Evolutionary conservation across 2,888 invertebrate genomes (phyloP).

Genomic region (Xestobium rufovillosum): DNA sequence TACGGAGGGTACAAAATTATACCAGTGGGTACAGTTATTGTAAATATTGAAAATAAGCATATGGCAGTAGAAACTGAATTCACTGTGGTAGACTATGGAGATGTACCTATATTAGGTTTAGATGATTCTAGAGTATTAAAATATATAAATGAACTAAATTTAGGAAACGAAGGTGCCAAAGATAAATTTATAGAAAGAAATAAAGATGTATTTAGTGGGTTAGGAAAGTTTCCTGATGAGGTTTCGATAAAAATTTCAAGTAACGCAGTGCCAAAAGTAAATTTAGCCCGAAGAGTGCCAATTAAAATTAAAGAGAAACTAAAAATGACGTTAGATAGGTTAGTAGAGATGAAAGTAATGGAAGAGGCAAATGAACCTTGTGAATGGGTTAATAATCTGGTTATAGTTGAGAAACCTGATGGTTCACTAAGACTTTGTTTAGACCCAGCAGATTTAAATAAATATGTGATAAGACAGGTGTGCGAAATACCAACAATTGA

Average conservation of each 20-base stretch:
- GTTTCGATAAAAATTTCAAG: no score
- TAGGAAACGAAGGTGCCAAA: not conserved
- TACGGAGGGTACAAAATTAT: not conserved
- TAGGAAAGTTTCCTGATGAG: slow-evolving; percentile 9
- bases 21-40: not conserved
- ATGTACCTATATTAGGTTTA: not conserved
- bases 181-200: slow-evolving; percentile 6
- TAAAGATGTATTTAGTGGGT: slow-evolving; percentile 8
- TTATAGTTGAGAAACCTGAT: no score
- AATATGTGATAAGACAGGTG: no score
- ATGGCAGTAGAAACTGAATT: not conserved
- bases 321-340: no score
- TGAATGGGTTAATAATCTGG: no score
- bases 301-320: no score
- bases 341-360: no score
- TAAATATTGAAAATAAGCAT: not conserved
- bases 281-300: no score
- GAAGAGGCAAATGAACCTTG: no score
- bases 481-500: no score
- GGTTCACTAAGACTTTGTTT: slow-evolving; percentile 27
- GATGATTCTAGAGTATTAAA: not conserved
- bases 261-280: no score
- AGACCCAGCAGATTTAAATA: slow-evolving; percentile 27
- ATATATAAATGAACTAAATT: not conserved
- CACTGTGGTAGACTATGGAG: not conserved